Conservation (phyloP, 2,797 vertebrate species). For the Bufotes viridis region DNA sequence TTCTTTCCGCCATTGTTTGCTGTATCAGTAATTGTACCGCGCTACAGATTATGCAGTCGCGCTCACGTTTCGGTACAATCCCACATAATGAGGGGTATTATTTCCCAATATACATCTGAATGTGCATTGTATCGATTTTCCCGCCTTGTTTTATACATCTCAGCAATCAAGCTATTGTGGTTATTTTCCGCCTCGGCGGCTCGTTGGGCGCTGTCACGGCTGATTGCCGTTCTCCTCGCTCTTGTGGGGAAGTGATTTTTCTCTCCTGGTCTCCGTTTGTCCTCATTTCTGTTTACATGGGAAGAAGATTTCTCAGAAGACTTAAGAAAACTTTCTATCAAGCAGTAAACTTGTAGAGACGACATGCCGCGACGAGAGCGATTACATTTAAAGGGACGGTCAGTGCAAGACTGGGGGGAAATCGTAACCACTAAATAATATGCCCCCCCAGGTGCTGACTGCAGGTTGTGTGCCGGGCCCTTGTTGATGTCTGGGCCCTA, state of each 20-base stretch:
- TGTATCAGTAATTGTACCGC: not conserved
- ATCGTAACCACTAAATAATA: not conserved
- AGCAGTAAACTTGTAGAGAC: not conserved
- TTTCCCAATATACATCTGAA: slow-evolving; percentile 22
- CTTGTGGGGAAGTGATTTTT: not conserved
- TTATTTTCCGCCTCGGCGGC: slow-evolving; percentile 48
- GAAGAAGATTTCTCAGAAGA: not conserved
- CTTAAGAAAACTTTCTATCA: slow-evolving; percentile 2
- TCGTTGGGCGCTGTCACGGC: slow-evolving; percentile 1
- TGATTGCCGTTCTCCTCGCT: slow-evolving; percentile 40
- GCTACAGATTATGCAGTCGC: not conserved
- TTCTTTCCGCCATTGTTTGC: not conserved
- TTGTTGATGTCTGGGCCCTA: not conserved
- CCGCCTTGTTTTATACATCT: not conserved
- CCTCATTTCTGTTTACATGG: slow-evolving; percentile 21
- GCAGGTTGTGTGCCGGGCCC: not conserved
- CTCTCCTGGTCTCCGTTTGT: slow-evolving; percentile 13
- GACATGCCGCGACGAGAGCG: not conserved
- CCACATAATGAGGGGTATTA: not conserved
- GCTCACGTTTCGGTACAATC: not conserved
- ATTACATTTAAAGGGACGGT: not conserved
- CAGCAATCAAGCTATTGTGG: slow-evolving; percentile 47
- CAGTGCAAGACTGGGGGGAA: not conserved
- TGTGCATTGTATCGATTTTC: slow-evolving; percentile 33
- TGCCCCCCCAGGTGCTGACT: not conserved